phyloP scores from a whole-genome alignment of 2,797 vertebrate genomes.

The Sebastes miniatus region DNA sequence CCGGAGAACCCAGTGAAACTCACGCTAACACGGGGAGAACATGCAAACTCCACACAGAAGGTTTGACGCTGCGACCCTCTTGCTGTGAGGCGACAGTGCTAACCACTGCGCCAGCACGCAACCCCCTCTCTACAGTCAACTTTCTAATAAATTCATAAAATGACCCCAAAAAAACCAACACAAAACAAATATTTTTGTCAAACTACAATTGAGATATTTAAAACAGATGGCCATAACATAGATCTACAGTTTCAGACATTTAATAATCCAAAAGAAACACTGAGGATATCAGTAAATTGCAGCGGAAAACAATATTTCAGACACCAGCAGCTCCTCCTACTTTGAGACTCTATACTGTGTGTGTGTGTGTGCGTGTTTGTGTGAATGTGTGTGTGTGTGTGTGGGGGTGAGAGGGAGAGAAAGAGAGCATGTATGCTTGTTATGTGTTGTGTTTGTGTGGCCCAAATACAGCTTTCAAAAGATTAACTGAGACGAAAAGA shows the following conservation, averaged over 20 bases:
- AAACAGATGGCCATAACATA: background rate
- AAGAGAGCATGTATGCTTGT: background rate
- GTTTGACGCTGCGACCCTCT: too few relatives aligned
- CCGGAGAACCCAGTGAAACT: too few relatives aligned
- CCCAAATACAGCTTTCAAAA: background rate
- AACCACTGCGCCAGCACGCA: rapidly evolving
- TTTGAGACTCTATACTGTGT: too few relatives aligned
- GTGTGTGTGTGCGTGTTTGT: too few relatives aligned
- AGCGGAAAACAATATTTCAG: background rate
- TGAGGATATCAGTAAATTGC: background rate
- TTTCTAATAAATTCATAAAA: background rate
- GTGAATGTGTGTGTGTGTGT: too few relatives aligned
- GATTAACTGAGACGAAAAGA: conserved; percentile 9
- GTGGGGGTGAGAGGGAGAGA: background rate
- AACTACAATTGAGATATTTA: background rate
- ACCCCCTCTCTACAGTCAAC: too few relatives aligned
- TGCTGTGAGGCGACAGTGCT: too few relatives aligned
- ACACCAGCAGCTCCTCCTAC: background rate
- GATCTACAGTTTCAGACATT: background rate
- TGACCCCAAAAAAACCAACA: background rate
- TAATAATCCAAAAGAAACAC: background rate
- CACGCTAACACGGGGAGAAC: too few relatives aligned
- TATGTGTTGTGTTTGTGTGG: background rate
- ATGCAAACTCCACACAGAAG: too few relatives aligned
- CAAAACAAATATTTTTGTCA: too few relatives aligned